Evolutionary conservation across 2,113 vertebrate genomes (phyloP).

Genomic region (Acinonyx jubatus): DNA sequence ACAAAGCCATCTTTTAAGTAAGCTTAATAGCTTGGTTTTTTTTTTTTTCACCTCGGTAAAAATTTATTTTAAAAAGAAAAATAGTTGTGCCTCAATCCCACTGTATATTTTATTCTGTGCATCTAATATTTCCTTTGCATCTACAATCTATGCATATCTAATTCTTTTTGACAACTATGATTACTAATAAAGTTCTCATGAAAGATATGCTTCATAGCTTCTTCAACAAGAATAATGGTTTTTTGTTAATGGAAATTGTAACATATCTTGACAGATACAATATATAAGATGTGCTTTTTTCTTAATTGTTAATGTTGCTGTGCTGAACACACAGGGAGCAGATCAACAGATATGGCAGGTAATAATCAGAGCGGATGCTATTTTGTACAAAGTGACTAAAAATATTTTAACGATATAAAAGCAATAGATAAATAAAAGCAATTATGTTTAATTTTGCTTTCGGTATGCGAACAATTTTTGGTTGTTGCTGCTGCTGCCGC

Average conservation of each 20-base stretch:
- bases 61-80: constrained; percentile 84
- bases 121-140: constrained; percentile 81
- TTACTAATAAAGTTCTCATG: constrained; percentile 84
- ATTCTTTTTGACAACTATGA: constrained; percentile 87
- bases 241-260: constrained; percentile 85
- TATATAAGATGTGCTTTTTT: constrained; percentile 75
- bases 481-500: background rate
- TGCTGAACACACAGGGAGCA: constrained; percentile 76
- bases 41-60: constrained; percentile 78
- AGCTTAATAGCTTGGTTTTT: constrained; percentile 85
- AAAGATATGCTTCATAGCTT: constrained; percentile 83
- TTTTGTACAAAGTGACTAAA: constrained; percentile 84
- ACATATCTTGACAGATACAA: constrained; percentile 82
- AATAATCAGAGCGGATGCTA: constrained; percentile 81
- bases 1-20: constrained; percentile 90
- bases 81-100: constrained; percentile 78
- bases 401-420: constrained; percentile 88
- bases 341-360: constrained; percentile 84
- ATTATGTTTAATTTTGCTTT: constrained; percentile 84
- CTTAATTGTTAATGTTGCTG: constrained; percentile 82
- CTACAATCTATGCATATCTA: constrained; percentile 83
- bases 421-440: constrained; percentile 88
- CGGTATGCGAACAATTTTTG: constrained; percentile 60
- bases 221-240: constrained; percentile 80
- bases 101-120: constrained; percentile 81